These are phyloP conservation scores for Amazona guildingii DNA, from an alignment of 2,113 vertebrate species.

Conservation along the genomic window DNA sequence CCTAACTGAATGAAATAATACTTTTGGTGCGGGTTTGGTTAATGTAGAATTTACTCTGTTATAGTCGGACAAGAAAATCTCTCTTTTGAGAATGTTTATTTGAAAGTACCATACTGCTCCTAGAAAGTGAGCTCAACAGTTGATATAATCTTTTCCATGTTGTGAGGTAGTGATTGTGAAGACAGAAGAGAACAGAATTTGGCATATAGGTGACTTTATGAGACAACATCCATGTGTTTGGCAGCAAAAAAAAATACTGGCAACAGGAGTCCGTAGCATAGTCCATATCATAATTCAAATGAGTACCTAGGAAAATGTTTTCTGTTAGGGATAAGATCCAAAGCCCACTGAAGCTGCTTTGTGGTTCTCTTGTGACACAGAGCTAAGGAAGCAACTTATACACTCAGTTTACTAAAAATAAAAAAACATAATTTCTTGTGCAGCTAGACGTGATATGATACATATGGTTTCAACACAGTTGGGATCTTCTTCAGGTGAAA, in stretches of 20 bases:
- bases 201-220: fast-evolving
- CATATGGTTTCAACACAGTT: not conserved
- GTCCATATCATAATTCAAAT: not conserved
- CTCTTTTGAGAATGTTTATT: not conserved
- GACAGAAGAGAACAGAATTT: not conserved
- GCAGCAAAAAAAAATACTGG: not conserved
- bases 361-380: not conserved
- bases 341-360: not conserved
- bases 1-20: not conserved
- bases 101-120: not conserved
- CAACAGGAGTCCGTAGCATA: not conserved
- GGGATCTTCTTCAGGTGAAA: not conserved
- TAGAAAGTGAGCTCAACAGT: not conserved
- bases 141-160: not conserved
- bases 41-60: not conserved
- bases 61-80: not conserved
- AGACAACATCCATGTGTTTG: not conserved
- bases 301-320: not conserved
- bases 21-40: not conserved
- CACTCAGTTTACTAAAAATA: not conserved
- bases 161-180: not conserved
- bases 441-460: not conserved
- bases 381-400: not conserved
- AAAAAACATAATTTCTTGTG: not conserved
- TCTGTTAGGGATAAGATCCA: not conserved